Conservation (phyloP, 1,140 invertebrate genomes). For the Heliconius eleuchia region DNA sequence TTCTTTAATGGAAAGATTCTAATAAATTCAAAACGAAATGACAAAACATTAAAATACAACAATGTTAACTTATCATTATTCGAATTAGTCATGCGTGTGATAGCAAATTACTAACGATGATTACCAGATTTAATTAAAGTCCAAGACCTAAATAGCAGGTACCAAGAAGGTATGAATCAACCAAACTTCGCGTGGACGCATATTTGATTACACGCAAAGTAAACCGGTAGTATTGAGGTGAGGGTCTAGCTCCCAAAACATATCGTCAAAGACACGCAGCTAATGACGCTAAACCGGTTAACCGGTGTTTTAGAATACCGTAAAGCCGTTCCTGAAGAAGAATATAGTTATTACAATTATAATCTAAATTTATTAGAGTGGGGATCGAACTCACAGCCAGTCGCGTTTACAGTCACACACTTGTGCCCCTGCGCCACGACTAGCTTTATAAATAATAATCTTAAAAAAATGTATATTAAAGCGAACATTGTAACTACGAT, state of each 20-base stretch:
- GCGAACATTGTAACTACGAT: neutral
- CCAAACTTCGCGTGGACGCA: constrained; percentile 35
- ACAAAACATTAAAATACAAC: neutral
- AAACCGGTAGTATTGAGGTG: constrained; percentile 57
- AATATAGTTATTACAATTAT: neutral
- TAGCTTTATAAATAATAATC: neutral
- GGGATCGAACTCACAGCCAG: too few species aligned
- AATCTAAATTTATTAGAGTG: too few species aligned
- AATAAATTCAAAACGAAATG: too few species aligned
- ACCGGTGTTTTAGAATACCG: neutral
- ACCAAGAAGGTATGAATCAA: constrained; percentile 30
- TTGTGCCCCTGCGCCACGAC: too few species aligned
- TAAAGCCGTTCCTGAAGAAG: neutral
- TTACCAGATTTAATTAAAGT: constrained; percentile 8
- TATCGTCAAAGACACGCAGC: constrained; percentile 16
- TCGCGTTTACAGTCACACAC: too few species aligned
- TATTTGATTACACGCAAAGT: constrained; percentile 34
- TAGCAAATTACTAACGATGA: constrained; percentile 1
- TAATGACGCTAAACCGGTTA: constrained; percentile 8
- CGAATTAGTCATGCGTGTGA: neutral
- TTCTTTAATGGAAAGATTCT: too few species aligned
- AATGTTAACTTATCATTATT: neutral
- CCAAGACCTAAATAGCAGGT: constrained; percentile 19
- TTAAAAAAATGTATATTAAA: neutral
- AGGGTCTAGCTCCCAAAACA: constrained; percentile 56